Evolutionary conservation across 2,888 invertebrate genomes (phyloP), one percentile per base, ranked within the genome.

Genomic region (Ophioninae sp.): DNA sequence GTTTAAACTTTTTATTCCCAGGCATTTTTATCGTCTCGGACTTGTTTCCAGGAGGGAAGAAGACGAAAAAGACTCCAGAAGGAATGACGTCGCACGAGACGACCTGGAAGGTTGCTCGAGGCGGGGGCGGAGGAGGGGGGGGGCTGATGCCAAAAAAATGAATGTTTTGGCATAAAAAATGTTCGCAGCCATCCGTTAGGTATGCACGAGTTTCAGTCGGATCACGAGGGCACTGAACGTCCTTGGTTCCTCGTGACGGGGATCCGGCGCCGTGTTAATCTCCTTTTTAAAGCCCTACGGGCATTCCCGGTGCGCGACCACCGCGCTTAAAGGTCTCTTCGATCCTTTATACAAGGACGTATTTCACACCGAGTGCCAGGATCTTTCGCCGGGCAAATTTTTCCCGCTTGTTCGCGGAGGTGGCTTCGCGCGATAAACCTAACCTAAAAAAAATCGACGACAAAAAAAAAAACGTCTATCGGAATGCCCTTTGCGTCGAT

Each of bases 151-250:
- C 59, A 67, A 67, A 81, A 76, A 64, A 61, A 64, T 72, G 10
- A 17, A 70, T 8, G 62, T 44, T 44, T n/a, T 21, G 50, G 39
- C 50, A 62, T 44, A 57, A 67, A 79, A 79, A 70, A 57, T 75
- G 8, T 21, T 68, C 41, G 65, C 7, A 62, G 76, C 50, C 77
- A 75, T 73, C 83, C 86, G 85, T 86, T 85, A 85, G 83, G 83
- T 82, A 81, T 85, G 85, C 86, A 77, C 82, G 85, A 72, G 85
- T 82, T 82, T 85, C 74, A 80, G 80, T 61, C 73, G 70, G 65
- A 74, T 80, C 75, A 79, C 69, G 87, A 85, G 90, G 86, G 86
- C 90, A 90, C 86, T 89, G 89, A 91, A 90, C 90, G 91, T 89
- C 90, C 91, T 91, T 90, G 90, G 86, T 76, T 85, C 81, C 86